Percentiles rank a stretch among this genome's conserved stretches.
Conservation (phyloP, 2,888 invertebrate genomes). For the Hanleya hanleyi region DNA sequence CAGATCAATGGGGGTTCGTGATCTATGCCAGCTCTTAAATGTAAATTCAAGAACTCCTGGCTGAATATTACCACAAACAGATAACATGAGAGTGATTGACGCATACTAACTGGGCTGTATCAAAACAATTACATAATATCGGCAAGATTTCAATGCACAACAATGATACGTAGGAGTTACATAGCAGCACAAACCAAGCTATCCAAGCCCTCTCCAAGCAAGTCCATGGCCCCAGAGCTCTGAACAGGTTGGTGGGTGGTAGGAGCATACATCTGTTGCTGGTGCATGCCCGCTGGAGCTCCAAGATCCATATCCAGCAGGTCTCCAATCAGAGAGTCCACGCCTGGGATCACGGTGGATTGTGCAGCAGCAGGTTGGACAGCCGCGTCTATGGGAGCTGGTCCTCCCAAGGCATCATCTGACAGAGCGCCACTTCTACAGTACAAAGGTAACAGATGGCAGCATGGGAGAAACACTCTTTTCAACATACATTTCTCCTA, state of each 20-base stretch:
- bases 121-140: too few species aligned
- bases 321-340: slow-evolving; percentile 97
- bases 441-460: not conserved
- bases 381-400: not conserved
- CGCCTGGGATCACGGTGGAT: slow-evolving; percentile 80
- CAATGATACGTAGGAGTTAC: too few species aligned
- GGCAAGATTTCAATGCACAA: too few species aligned
- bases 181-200: too few species aligned
- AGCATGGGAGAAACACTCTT: too few species aligned
- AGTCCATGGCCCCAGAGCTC: slow-evolving; percentile 81
- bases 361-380: slow-evolving; percentile 64
- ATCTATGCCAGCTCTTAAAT: too few species aligned
- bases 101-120: too few species aligned
- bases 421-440: slow-evolving; percentile 38
- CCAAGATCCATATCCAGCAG: slow-evolving; percentile 97
- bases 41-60: too few species aligned
- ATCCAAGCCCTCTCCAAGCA: slow-evolving; percentile 90
- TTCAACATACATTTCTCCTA: too few species aligned
- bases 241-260: slow-evolving; percentile 59
- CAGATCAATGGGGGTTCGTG: too few species aligned
- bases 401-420: slow-evolving; percentile 24
- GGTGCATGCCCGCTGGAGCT: slow-evolving; percentile 71
- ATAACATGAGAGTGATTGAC: too few species aligned
- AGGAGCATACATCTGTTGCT: slow-evolving; percentile 65
- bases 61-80: too few species aligned